Evolutionary conservation across 2,888 invertebrate genomes (phyloP).

Genomic region (Nemoura dubitans): DNA sequence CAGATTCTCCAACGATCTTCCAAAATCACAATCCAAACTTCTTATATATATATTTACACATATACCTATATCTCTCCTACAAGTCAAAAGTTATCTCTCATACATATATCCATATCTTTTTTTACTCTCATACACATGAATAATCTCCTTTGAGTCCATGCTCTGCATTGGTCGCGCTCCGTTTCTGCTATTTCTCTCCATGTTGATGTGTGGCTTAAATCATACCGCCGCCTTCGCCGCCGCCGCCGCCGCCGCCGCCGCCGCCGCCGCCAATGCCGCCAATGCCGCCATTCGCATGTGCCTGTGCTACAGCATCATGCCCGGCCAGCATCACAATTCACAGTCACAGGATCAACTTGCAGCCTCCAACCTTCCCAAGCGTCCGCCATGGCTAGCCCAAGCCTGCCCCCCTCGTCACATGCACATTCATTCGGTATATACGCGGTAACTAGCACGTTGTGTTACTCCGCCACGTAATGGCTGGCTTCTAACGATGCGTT

Average conservation of each 20-base stretch:
- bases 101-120: neutral
- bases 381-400: neutral
- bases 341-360: no score
- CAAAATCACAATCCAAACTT: neutral
- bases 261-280: neutral
- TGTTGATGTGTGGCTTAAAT: neutral
- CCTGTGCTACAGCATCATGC: no score
- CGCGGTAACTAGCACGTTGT: neutral
- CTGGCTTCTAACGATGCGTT: neutral
- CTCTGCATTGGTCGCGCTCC: slow-evolving; percentile 34
- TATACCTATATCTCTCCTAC: neutral
- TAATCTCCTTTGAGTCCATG: neutral
- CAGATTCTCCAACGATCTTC: neutral
- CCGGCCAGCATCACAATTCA: no score
- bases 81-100: neutral
- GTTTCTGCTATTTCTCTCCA: slow-evolving; percentile 14
- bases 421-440: neutral
- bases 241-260: neutral
- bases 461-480: neutral
- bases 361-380: neutral
- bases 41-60: no score
- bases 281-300: no score
- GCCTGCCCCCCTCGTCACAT: neutral
- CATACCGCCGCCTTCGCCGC: neutral
- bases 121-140: neutral